A percentile compares a stretch with the other conserved stretches of the same genome.
phyloP scores from a whole-genome alignment of 2,113 vertebrate genomes.

The Salvelinus fontinalis region DNA sequence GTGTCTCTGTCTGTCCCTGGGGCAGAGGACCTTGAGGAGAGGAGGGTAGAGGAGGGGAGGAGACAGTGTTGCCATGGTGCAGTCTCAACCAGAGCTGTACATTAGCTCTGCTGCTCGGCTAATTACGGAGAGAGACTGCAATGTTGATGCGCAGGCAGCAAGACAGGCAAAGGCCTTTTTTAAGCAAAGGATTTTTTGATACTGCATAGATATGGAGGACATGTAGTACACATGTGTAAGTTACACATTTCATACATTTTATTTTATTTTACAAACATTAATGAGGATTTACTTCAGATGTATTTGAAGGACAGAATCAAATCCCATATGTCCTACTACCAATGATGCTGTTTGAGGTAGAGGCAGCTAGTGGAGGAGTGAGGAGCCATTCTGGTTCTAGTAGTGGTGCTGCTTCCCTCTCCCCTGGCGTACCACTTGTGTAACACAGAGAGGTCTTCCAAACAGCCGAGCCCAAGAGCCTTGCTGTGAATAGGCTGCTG shows the following conservation, averaged over 20 bases:
- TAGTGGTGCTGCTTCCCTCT: neutral
- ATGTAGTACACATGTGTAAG: neutral
- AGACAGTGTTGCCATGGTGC: conserved; percentile 74
- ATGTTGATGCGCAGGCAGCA: conserved; percentile 45
- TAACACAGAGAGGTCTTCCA: conserved; percentile 48
- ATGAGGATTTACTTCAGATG: neutral
- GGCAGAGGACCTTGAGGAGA: neutral
- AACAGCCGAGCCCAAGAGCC: conserved; percentile 22
- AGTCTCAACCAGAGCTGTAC: conserved; percentile 69
- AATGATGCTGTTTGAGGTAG: neutral
- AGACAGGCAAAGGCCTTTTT: conserved; percentile 34
- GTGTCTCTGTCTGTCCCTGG: conserved; percentile 20
- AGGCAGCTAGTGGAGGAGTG: neutral
- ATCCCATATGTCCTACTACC: neutral
- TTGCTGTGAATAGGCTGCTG: conserved; percentile 31
- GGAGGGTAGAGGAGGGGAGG: conserved; percentile 9
- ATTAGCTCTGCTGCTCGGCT: conserved; percentile 66
- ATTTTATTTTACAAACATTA: no score
- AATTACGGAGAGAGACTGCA: conserved; percentile 69
- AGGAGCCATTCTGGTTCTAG: neutral
- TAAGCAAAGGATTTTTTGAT: conserved; percentile 33
- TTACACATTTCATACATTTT: conserved; percentile 5
- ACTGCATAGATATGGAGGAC: neutral
- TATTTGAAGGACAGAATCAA: neutral
- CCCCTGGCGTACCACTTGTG: conserved; percentile 38